These are phyloP conservation scores for Pseudotriccus pelzelni DNA, from an alignment of 2,797 vertebrate species.

Conservation along the genomic window DNA sequence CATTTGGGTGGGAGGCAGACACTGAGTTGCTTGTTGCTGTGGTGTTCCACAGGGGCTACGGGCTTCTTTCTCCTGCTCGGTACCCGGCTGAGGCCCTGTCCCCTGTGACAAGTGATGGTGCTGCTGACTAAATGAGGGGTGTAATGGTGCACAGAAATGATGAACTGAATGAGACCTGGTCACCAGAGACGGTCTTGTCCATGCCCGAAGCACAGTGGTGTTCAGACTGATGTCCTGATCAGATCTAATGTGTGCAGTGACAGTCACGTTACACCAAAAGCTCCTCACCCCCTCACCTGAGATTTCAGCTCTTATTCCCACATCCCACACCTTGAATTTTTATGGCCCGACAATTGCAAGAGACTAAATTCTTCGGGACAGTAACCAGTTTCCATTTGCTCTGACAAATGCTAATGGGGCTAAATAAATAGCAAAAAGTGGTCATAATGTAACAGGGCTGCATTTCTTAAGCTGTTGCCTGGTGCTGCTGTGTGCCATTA, in stretches of 20 bases:
- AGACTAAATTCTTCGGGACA: background rate
- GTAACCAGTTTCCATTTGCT: background rate
- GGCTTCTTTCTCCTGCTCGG: background rate
- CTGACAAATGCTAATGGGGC: background rate
- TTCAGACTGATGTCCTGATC: background rate
- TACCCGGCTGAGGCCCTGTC: background rate
- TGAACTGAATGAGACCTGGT: background rate
- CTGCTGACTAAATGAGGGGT: background rate
- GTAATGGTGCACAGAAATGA: rapidly evolving
- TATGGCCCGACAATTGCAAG: background rate
- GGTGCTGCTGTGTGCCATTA: background rate
- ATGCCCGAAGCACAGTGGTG: background rate
- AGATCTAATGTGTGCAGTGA: background rate
- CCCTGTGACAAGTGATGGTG: background rate
- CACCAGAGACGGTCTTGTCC: background rate
- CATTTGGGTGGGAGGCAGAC: rapidly evolving
- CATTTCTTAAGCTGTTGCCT: constrained; percentile 29
- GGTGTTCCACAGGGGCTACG: background rate
- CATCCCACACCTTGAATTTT: background rate
- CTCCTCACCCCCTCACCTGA: background rate
- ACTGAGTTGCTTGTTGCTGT: background rate
- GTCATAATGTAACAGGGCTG: background rate
- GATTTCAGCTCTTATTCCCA: background rate
- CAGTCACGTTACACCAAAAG: background rate
- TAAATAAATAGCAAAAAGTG: constrained; percentile 23